Evolutionary conservation across 2,888 invertebrate species (phyloP).

Genomic region (Drosophila mimetica): DNA sequence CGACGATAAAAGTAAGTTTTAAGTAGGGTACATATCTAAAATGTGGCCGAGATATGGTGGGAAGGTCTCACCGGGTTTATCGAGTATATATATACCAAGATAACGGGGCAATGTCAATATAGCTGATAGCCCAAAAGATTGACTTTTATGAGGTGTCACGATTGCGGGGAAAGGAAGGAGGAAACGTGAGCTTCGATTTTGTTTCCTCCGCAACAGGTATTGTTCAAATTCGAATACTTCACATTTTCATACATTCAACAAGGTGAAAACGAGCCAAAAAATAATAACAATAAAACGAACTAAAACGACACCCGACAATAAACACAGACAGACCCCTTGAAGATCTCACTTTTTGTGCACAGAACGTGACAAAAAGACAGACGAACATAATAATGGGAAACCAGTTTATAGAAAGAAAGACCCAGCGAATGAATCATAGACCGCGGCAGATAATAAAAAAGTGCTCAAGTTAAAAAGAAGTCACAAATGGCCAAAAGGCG

Average conservation of each 20-base stretch:
- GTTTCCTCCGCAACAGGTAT: slow-evolving; percentile 39
- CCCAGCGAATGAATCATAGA: slow-evolving; percentile 60
- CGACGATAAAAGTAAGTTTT: slow-evolving; percentile 31
- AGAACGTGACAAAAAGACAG: slow-evolving; percentile 72
- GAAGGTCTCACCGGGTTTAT: slow-evolving; percentile 28
- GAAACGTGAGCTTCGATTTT: slow-evolving; percentile 28
- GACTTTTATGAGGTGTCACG: slow-evolving; percentile 27
- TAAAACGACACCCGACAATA: slow-evolving; percentile 22
- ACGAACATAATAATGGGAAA: slow-evolving; percentile 49
- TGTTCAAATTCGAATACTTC: slow-evolving; percentile 17
- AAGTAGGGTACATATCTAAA: slow-evolving; percentile 11
- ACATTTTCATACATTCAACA: slow-evolving; percentile 33
- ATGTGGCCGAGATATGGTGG: slow-evolving; percentile 15
- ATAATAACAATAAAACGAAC: slow-evolving; percentile 14
- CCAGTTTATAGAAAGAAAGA: slow-evolving; percentile 65
- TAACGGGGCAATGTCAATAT: slow-evolving; percentile 17
- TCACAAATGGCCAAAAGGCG: slow-evolving; percentile 32
- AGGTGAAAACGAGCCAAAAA: slow-evolving; percentile 66
- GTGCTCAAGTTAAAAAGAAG: slow-evolving; percentile 40
- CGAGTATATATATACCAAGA: slow-evolving; percentile 15
- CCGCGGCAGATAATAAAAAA: slow-evolving; percentile 33
- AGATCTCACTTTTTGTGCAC: slow-evolving; percentile 67
- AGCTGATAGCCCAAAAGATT: slow-evolving; percentile 10
- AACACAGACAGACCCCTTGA: slow-evolving; percentile 34
- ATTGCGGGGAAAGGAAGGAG: slow-evolving; percentile 8